A percentile compares a stretch with the other conserved stretches of the same genome.
Evolutionary conservation across 2,797 vertebrate species (phyloP).

Genomic region (Choloepus didactylus): DNA sequence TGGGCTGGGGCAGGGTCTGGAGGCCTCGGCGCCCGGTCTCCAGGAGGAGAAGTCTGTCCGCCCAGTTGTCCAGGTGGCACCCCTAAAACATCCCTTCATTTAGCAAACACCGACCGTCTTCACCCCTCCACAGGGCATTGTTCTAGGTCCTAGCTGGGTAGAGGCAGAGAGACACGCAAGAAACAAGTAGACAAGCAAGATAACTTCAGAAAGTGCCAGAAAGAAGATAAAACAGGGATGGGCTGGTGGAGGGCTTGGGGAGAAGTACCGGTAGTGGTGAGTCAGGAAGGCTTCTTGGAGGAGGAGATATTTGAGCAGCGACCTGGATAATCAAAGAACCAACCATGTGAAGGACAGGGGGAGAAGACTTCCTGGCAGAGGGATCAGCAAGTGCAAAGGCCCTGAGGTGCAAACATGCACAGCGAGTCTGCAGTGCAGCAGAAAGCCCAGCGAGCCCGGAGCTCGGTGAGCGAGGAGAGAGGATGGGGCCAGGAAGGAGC

Average conservation of each 20-base stretch:
- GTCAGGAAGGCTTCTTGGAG: background rate
- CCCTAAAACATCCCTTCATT: background rate
- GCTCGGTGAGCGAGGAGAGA: fast-evolving
- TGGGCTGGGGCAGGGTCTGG: fast-evolving
- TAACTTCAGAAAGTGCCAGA: background rate
- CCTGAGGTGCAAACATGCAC: background rate
- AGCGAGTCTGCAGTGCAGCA: background rate
- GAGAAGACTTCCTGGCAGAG: background rate
- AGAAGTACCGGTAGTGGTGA: fast-evolving
- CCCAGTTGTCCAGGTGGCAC: background rate
- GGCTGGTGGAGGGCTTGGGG: too few species aligned
- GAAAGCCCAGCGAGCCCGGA: background rate
- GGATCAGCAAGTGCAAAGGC: background rate
- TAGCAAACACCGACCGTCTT: background rate
- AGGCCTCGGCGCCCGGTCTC: background rate
- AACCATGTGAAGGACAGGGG: fast-evolving
- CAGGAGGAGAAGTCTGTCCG: background rate
- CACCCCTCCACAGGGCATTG: fast-evolving
- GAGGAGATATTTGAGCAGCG: background rate
- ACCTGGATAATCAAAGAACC: too few species aligned
- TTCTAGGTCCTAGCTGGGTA: too few species aligned
- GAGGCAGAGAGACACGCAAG: background rate
- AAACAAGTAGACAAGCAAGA: background rate
- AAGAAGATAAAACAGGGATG: background rate
- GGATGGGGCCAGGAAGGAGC: background rate